Evolutionary conservation across 2,888 invertebrate species (phyloP), one percentile per base, ranked within the genome.

Genomic region (Spisula solida): DNA sequence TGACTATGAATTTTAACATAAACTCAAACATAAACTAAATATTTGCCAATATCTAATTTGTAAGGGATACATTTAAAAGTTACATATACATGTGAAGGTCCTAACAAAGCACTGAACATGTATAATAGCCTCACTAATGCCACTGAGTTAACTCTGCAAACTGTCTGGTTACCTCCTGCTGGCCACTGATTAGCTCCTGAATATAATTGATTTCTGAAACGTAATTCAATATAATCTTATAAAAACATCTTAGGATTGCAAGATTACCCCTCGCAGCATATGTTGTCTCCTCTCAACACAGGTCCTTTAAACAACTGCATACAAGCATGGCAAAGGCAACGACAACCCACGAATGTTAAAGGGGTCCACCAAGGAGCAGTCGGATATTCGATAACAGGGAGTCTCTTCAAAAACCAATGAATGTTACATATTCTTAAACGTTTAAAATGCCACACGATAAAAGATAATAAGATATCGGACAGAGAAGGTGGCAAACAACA

Each of bases 131-230:
- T 66, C 8, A 25, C 4, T 75, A 31, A 34, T 75, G 4, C 34
- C 18, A 31, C 25, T 31, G 16, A 34, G 31, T 31, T 16, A 75
- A 31, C 31, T 31, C 75, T 75, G 75, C 75, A 75, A 31, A 34
- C 16, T 75, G 31, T 16, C 31, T 75, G 14, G 75, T 75, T 25
- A 16, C 16, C 6, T 75, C 31, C 25, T 75, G 75, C 25, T 34
- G 34, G 16, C 31, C 5, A 75, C 75, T 75, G 75, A 75, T 34
- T 1, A 75, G 31, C 34, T 75, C 75, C 12, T 75, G 75, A 34
- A 75, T 34, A 18, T 75, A 75, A 16, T 16, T 75, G 29, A 75
- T 75, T 34, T 75, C 75, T 75, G 75, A 66, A 66, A 66, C n/a
- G 5, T 10, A 66, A 25, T n/a, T 66, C 0, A n/a, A 66, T 6